phyloP scores from a whole-genome alignment of 1,140 invertebrate genomes.

The honey bee (Apis mellifera) region DNA sequence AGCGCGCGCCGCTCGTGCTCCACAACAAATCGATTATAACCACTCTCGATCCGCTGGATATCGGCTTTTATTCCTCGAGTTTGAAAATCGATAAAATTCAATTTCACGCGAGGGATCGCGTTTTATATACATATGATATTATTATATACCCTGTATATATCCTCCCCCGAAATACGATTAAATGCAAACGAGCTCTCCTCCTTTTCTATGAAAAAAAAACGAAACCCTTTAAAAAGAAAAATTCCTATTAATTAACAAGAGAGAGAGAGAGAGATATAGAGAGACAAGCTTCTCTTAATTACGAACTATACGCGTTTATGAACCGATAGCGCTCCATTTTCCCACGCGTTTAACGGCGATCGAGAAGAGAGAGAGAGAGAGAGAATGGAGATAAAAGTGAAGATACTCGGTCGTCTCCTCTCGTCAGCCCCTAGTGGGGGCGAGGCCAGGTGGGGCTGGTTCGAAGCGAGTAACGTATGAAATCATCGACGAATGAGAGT shows the following conservation, averaged over 20 bases:
- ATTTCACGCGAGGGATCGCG: not conserved
- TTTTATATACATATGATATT: no score
- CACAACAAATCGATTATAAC: slow-evolving; percentile 10
- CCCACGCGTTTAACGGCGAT: slow-evolving; percentile 61
- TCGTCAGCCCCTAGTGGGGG: not conserved
- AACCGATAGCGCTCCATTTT: slow-evolving; percentile 42
- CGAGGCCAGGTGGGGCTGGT: not conserved
- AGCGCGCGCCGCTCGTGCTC: not conserved
- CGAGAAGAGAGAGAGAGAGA: slow-evolving; percentile 29
- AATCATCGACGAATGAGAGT: slow-evolving; percentile 46
- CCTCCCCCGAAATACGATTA: not conserved
- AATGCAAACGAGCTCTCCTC: not conserved
- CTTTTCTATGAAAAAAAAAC: not conserved
- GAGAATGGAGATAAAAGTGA: slow-evolving; percentile 3
- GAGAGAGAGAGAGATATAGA: not conserved
- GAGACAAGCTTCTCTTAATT: slow-evolving; percentile 11
- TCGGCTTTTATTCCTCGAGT: no score
- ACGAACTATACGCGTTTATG: slow-evolving; percentile 24
- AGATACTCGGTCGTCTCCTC: slow-evolving; percentile 17
- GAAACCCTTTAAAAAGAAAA: slow-evolving; percentile 3
- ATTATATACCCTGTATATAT: no score
- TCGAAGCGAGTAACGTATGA: slow-evolving; percentile 49
- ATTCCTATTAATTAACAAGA: slow-evolving; percentile 43
- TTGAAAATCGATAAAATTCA: no score
- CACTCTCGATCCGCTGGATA: no score